A percentile compares a stretch with the other conserved stretches of the same genome.
Evolutionary conservation across 2,797 vertebrate species (phyloP).

Genomic region (Chaetodon trifasciatus): DNA sequence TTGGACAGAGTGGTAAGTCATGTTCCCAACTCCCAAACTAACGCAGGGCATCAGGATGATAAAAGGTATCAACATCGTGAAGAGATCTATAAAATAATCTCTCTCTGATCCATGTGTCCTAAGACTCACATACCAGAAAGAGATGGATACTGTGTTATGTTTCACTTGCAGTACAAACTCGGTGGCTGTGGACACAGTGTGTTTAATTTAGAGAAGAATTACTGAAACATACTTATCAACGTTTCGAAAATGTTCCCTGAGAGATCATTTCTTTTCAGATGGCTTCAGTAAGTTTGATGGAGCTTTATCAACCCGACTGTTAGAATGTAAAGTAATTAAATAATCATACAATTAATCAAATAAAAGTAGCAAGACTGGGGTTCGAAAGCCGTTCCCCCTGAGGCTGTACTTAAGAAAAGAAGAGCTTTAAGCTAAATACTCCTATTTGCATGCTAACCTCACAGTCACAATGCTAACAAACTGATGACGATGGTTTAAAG

Average conservation of each 20-base stretch:
- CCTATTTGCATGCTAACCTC: background rate
- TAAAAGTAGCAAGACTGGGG: background rate
- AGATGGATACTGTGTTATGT: conserved; percentile 35
- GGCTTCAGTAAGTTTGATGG: background rate
- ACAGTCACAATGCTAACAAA: background rate
- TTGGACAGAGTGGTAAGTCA: conserved; percentile 44
- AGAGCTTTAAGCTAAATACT: background rate
- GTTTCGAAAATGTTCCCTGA: background rate
- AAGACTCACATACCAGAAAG: conserved; percentile 16
- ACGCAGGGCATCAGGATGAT: conserved; percentile 48
- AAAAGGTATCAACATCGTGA: conserved; percentile 42
- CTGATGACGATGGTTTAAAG: background rate
- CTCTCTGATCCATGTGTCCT: conserved; percentile 44
- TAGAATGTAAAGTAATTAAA: background rate
- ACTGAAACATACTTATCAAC: background rate
- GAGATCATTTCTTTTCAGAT: background rate
- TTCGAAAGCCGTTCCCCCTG: background rate
- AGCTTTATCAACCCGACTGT: background rate
- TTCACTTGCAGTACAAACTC: conserved; percentile 36
- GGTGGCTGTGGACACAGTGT: background rate
- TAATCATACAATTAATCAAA: background rate
- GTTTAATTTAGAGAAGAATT: conserved; percentile 20
- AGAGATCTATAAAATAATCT: conserved; percentile 64
- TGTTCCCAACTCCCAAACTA: conserved; percentile 47
- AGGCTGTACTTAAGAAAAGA: background rate